Evolutionary conservation across 2,113 vertebrate genomes (phyloP).

Genomic region (Lasiurus cinereus): DNA sequence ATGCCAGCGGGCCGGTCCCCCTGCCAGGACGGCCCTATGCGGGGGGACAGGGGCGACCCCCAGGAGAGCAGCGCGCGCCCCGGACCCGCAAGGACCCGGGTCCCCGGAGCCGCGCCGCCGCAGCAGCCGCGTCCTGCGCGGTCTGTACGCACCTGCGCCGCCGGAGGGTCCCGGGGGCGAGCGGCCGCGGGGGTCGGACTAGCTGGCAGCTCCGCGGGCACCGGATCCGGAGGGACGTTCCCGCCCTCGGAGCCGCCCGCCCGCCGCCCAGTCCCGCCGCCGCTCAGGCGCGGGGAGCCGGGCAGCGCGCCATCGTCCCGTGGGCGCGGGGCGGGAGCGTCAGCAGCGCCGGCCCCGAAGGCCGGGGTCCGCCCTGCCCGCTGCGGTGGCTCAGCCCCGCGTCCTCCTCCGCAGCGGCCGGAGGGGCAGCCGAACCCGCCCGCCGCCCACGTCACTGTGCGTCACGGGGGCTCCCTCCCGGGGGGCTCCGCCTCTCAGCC

Average conservation of each 20-base stretch:
- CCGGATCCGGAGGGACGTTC: slow-evolving; percentile 8
- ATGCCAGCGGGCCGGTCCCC: too few species aligned
- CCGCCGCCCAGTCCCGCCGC: not conserved
- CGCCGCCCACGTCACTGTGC: slow-evolving; percentile 76
- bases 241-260: not conserved
- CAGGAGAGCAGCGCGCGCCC: not conserved
- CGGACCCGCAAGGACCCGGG: not conserved
- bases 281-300: not conserved
- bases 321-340: slow-evolving; percentile 20
- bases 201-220: not conserved
- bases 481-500: not conserved
- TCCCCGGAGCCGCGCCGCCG: not conserved
- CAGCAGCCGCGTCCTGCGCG: not conserved
- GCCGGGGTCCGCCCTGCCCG: too few species aligned
- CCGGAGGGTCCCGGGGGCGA: not conserved
- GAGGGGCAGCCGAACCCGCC: slow-evolving; percentile 79
- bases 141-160: not conserved
- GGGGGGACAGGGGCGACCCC: not conserved
- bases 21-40: not conserved
- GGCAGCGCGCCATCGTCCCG: slow-evolving; percentile 32
- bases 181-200: too few species aligned
- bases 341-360: not conserved
- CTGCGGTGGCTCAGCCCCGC: not conserved
- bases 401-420: not conserved
- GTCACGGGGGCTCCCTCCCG: slow-evolving; percentile 80